Evolutionary conservation across 2,888 invertebrate genomes (phyloP).

Genomic region (Ectemnius cavifrons): DNA sequence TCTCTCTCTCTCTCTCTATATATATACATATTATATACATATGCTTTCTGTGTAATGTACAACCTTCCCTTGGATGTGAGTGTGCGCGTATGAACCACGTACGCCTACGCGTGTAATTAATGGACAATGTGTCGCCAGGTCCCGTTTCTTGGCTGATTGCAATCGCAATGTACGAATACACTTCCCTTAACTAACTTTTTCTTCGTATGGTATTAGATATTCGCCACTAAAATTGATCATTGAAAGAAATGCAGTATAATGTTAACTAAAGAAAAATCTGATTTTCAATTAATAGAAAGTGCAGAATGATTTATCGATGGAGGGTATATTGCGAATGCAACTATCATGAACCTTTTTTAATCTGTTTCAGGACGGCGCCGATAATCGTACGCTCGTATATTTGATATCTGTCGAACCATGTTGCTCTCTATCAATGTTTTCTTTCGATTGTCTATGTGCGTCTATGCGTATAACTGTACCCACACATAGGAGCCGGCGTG

Average conservation of each 20-base stretch:
- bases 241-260: background rate
- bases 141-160: constrained; percentile 29
- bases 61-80: constrained; percentile 56
- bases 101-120: constrained; percentile 40
- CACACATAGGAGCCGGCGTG: constrained; percentile 28
- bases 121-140: constrained; percentile 41
- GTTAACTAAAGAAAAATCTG: background rate
- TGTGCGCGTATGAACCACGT: constrained; percentile 42
- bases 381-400: constrained; percentile 62
- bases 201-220: too few relatives aligned
- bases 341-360: constrained; percentile 68
- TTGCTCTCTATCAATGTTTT: constrained; percentile 50
- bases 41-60: constrained; percentile 75
- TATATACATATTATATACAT: constrained; percentile 50
- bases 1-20: constrained; percentile 43
- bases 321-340: constrained; percentile 45
- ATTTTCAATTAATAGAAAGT: background rate
- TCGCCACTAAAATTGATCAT: too few relatives aligned
- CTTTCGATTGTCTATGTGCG: constrained; percentile 33
- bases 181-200: background rate
- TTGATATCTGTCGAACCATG: constrained; percentile 47
- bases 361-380: constrained; percentile 77
- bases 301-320: too few relatives aligned
- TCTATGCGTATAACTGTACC: constrained; percentile 36
- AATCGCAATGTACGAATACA: constrained; percentile 26